These are phyloP conservation scores for Yponomeuta plumbellus DNA, from an alignment of 2,888 invertebrate genomes.

Conservation along the genomic window DNA sequence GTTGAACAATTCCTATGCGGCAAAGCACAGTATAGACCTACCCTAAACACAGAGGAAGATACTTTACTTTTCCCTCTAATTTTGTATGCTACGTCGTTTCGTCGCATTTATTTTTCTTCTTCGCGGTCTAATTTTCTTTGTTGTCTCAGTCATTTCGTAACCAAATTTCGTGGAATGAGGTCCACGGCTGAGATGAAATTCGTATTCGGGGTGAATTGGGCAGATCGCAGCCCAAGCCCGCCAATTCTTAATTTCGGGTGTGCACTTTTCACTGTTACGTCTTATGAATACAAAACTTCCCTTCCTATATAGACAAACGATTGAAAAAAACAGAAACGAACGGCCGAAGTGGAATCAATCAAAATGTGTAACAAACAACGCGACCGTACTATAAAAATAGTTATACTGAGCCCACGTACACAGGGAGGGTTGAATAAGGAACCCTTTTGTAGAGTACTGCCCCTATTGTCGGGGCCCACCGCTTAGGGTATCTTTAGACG, in stretches of 20 bases:
- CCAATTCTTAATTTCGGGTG: conserved; percentile 51
- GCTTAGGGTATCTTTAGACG: conserved; percentile 15
- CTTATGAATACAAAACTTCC: background rate
- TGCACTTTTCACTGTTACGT: conserved; percentile 16
- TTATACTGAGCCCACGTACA: conserved; percentile 2
- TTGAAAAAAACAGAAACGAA: background rate
- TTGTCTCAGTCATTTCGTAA: conserved; percentile 71
- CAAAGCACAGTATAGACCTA: background rate
- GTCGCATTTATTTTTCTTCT: conserved; percentile 70
- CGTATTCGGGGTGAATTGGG: conserved; percentile 67
- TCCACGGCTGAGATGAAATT: conserved; percentile 67
- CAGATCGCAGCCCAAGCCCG: conserved; percentile 41
- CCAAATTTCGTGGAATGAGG: conserved; percentile 70
- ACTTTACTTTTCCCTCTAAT: conserved; percentile 41
- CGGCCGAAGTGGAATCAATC: background rate
- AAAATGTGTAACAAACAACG: conserved; percentile 4
- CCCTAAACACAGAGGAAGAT: background rate
- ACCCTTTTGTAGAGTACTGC: conserved; percentile 9
- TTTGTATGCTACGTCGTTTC: conserved; percentile 69
- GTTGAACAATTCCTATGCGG: background rate
- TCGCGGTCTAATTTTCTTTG: conserved; percentile 70
- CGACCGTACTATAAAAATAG: background rate
- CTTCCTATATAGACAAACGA: background rate
- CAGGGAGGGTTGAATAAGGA: conserved; percentile 9
- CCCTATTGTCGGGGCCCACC: conserved; percentile 14